Percentiles rank a stretch among this genome's conserved stretches.
These are phyloP conservation scores for Tetramorium parvispinum DNA, from an alignment of 1,140 invertebrate genomes.

Conservation along the genomic window DNA sequence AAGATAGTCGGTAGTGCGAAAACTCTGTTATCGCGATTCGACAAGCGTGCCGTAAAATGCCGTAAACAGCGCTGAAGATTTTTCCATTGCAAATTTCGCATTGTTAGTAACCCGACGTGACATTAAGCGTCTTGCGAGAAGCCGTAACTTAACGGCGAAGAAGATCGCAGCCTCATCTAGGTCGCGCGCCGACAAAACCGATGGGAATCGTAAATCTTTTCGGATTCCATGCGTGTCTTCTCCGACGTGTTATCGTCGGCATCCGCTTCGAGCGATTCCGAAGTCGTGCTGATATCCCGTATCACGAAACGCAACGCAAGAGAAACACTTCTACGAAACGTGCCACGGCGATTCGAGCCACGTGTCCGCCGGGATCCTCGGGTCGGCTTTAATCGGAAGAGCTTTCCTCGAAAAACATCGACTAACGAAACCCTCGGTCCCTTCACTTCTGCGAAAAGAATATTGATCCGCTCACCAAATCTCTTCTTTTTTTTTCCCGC, in stretches of 20 bases:
- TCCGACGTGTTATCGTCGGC: not conserved
- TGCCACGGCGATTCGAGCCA: not conserved
- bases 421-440: constrained; percentile 40
- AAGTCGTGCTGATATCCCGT: not conserved
- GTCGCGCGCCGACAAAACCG: not conserved
- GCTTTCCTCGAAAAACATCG: not conserved
- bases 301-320: not conserved
- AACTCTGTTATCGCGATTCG: not conserved
- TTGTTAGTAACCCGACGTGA: constrained; percentile 78
- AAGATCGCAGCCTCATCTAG: constrained; percentile 2
- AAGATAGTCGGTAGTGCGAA: not conserved
- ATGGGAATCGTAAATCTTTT: not conserved
- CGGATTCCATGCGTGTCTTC: not conserved
- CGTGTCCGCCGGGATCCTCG: not conserved
- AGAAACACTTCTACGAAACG: not conserved
- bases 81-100: constrained; percentile 78
- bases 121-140: constrained; percentile 53
- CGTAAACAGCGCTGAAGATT: constrained; percentile 3
- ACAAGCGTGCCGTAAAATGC: not conserved
- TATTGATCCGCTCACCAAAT: not conserved
- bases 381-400: not conserved
- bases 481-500: not conserved
- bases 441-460: not conserved
- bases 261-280: not conserved
- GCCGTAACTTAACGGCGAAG: not conserved